Conservation (phyloP, 2,113 vertebrate genomes). For the Galemys pyrenaicus region DNA sequence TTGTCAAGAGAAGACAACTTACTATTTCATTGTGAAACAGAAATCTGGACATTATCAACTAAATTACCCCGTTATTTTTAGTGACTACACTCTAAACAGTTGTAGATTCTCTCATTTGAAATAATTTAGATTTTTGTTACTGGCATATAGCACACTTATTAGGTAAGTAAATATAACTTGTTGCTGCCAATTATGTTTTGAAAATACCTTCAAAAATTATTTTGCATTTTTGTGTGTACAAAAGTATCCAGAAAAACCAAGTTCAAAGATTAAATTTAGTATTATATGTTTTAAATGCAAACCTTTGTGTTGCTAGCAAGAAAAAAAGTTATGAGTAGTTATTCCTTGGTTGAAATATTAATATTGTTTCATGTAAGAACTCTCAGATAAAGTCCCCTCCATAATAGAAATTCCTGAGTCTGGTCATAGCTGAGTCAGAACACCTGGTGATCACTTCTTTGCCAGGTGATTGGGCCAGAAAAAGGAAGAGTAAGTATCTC, state of each 20-base stretch:
- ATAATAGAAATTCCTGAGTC: neutral
- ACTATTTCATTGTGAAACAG: neutral
- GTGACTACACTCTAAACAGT: neutral
- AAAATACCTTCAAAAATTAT: neutral
- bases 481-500: neutral
- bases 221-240: slow-evolving; percentile 15
- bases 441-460: neutral
- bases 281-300: neutral
- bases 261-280: neutral
- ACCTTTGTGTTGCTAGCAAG: neutral
- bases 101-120: neutral
- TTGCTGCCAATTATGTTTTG: neutral
- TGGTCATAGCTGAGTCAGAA: neutral
- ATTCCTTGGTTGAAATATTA: neutral
- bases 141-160: neutral
- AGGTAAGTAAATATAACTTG: neutral
- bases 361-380: neutral
- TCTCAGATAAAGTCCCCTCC: neutral
- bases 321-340: neutral
- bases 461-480: neutral
- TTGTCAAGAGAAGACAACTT: neutral
- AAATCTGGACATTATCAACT: neutral
- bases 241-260: neutral
- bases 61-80: neutral
- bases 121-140: slow-evolving; percentile 6